Base-by-base conservation (phyloP, 2,797 vertebrate genomes). In the Melanotaenia pygmaea region DNA sequence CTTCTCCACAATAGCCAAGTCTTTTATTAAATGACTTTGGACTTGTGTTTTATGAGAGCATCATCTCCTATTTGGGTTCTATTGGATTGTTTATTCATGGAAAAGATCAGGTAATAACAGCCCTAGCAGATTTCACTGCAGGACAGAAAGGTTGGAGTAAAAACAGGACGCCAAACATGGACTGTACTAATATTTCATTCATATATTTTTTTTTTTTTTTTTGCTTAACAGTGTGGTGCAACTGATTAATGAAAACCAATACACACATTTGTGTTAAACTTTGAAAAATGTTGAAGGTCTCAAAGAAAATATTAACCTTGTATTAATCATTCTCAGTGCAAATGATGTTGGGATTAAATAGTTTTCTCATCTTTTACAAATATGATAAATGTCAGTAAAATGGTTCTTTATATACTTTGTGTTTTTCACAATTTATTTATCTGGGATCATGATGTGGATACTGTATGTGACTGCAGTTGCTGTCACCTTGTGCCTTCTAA, bases 401-500 rank as follows among this genome's bases (percentile, higher is more conserved):
- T 40, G 20, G 18, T 34, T 24, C 22, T 34, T 67, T 35, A 3
- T 34, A 64, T 34, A 34, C 32, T 34, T 34, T 34, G 5, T 34
- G 32, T 34, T 34, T 34, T 34, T 34, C 32, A 34, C 32, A 37
- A 2, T 10, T 10, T 37, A 37, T 37, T 38, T 40, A 40, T 10
- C 38, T 40, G 38, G 38, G 38, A 40, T 40, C 38, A 40, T 40
- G 38, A 40, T 43, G 40, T 16, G 40, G 40, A 16, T 43, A 16
- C 13, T 43, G 32, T 34, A 34, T 34, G 32, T 34, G 32, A 34
- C 9, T 43, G 4, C 4, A 43, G 7, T 35, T 38, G 37, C 24
- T 53, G 34, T 53, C 63, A 28, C 34, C 53, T 30, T 65, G 34
- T 30, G 26, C 53, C 47, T 54, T 43, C 50, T 45, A n/a, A 73